phyloP scores from a whole-genome alignment of 2,113 vertebrate genomes.

The Vidua chalybeata region DNA sequence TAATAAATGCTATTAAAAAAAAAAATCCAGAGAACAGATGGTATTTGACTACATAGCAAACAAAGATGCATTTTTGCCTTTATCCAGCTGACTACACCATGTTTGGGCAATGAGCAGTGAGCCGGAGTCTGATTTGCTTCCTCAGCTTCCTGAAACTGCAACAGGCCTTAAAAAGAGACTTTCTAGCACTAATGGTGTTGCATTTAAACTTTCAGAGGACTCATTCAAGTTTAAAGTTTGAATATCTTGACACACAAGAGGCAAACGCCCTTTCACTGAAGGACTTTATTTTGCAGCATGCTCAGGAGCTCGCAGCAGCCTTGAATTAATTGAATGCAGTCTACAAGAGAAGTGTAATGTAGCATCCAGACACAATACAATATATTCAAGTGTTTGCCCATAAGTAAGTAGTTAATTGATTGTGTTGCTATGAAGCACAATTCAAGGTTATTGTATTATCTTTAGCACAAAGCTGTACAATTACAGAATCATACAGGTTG shows the following conservation, averaged over 20 bases:
- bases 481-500: not conserved
- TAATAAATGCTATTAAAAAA: not conserved
- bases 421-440: conserved; percentile 20
- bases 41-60: not conserved
- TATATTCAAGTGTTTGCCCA: conserved; percentile 40
- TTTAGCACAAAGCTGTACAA: not conserved
- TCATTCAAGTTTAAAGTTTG: conserved; percentile 19
- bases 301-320: conserved; percentile 22
- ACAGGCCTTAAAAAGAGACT: not conserved
- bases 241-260: not conserved
- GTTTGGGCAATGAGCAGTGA: not conserved
- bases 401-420: conserved; percentile 33
- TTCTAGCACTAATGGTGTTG: not conserved
- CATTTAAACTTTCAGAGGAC: conserved; percentile 26
- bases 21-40: not conserved
- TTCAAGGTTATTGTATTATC: conserved; percentile 54
- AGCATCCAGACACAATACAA: not conserved
- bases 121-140: not conserved
- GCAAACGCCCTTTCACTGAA: conserved; percentile 12
- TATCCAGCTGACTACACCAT: not conserved
- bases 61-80: not conserved
- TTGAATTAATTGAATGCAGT: conserved; percentile 46
- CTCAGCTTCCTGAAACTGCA: not conserved
- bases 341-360: not conserved
- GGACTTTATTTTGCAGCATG: not conserved